Evolutionary conservation across 2,888 invertebrate genomes (phyloP), one percentile per base, ranked within the genome.

Genomic region (Troglohyphantes excavatus): DNA sequence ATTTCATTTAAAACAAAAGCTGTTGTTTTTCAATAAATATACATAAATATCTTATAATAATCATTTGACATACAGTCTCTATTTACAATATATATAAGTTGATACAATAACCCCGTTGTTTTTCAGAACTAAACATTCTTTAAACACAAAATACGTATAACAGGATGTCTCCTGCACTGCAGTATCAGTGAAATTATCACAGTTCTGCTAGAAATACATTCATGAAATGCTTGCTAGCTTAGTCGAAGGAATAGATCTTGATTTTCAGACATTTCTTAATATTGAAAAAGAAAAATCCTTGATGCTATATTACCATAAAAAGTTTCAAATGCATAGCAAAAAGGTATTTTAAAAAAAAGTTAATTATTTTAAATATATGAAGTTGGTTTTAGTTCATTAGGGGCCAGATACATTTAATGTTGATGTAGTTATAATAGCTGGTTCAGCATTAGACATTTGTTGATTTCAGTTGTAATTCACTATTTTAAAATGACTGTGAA

Each of bases 1-100:
- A 90, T 83, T 78, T 90, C 83, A 84, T 88, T 81, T 88, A n/a
- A 67, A 84, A 89, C 84, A 78, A 84, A 83, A 90, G 79, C 79
- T 68, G 59, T 68, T 70, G 46, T 53, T 89, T 84, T 78, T 84
- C 59, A 89, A 89, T 90, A 83, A 90, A 90, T 90, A 79, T 90
- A 90, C 89, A 90, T 90, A 90, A 90, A 90, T 90, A 90, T 78
- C 43, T 83, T 63, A 84, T 84, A 61, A 59, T 73, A 27, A 61
- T 70, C 23, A 82, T 84, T 79, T 90, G 76, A 90, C 84, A 84
- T 90, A 65, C 61, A 88, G 21, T 67, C 39, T 67, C 39, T 90
- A 84, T 90, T 23, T 90, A 90, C 89, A 90, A 83, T 84, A 78
- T 78, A 53, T 53, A 90, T 83, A 73, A 84, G 84, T 65, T 79